phyloP scores from a whole-genome alignment of 2,113 vertebrate genomes.

The Pteruthius melanotis region DNA sequence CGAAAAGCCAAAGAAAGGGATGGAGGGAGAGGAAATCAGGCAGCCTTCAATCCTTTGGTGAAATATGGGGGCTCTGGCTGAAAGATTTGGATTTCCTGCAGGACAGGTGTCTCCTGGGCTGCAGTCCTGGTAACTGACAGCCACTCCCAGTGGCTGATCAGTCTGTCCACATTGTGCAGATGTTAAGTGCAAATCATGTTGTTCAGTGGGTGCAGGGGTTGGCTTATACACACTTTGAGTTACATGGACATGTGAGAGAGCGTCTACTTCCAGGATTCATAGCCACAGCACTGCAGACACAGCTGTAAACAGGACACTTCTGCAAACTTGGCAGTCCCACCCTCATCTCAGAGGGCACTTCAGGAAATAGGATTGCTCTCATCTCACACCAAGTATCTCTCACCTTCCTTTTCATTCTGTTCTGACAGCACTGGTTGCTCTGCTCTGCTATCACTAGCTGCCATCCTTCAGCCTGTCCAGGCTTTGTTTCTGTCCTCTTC shows the following conservation, averaged over 20 bases:
- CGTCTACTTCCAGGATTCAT: neutral
- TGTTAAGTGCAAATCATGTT: neutral
- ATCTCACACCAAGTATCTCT: neutral
- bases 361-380: neutral
- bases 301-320: neutral
- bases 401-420: neutral
- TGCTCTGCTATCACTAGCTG: neutral
- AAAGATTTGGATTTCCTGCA: neutral
- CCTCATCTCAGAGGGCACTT: neutral
- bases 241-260: accelerated
- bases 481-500: neutral
- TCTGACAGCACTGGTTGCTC: neutral
- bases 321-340: neutral
- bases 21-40: neutral
- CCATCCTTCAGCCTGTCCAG: neutral
- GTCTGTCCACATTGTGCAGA: neutral
- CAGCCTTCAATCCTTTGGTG: neutral
- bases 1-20: neutral
- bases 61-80: neutral
- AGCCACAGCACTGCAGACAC: neutral
- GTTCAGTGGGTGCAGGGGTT: neutral
- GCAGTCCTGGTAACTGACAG: neutral
- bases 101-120: neutral
- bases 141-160: neutral
- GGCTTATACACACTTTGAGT: neutral